Conservation (phyloP, 2,888 invertebrate genomes). For the Hermaeophaga mercurialis region DNA sequence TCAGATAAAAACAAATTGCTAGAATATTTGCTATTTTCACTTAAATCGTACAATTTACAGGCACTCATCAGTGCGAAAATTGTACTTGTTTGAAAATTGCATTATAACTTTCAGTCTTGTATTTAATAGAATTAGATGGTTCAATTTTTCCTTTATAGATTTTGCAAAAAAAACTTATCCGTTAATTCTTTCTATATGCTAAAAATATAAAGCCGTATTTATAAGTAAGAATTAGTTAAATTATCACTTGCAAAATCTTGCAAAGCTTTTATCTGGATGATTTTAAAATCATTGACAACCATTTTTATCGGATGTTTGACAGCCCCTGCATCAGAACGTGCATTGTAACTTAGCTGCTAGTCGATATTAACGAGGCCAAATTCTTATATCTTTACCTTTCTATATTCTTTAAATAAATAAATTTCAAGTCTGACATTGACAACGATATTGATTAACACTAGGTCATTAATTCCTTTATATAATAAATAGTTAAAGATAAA, state of each 20-base stretch:
- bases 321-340: constrained; percentile 7
- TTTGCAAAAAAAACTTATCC: too few relatives aligned
- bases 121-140: not conserved
- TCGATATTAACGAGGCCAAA: constrained; percentile 15
- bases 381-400: constrained; percentile 12
- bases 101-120: constrained; percentile 7
- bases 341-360: constrained; percentile 15
- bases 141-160: too few relatives aligned
- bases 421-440: not conserved
- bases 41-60: not conserved
- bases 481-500: too few relatives aligned
- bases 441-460: too few relatives aligned
- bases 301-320: not conserved
- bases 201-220: not conserved
- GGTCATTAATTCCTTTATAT: too few relatives aligned
- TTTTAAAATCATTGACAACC: not conserved
- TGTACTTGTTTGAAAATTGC: constrained; percentile 3
- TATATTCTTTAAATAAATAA: not conserved
- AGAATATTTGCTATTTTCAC: not conserved
- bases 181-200: not conserved
- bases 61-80: not conserved
- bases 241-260: not conserved
- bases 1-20: constrained; percentile 6
- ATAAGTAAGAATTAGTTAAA: not conserved
- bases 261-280: constrained; percentile 4